Percentiles rank a stretch among this genome's conserved stretches.
Conservation (phyloP, 2,888 invertebrate genomes). For the Laothoe populi region DNA sequence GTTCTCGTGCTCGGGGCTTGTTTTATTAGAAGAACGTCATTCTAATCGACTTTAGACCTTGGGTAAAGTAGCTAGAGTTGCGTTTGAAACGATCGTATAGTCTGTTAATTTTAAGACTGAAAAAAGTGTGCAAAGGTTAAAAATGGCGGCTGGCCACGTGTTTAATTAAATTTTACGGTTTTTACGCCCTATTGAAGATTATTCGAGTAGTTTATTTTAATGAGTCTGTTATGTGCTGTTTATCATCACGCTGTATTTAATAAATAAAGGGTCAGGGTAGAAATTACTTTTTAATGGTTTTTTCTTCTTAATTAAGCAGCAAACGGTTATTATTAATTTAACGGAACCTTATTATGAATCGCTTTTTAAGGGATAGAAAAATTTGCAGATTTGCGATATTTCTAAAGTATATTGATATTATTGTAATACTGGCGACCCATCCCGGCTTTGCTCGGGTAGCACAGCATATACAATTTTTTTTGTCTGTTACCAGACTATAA, state of each 20-base stretch:
- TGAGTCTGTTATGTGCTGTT: neutral
- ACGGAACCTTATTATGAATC: too few relatives aligned
- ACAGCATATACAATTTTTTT: too few relatives aligned
- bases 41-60: constrained; percentile 44
- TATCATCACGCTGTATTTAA: constrained; percentile 3
- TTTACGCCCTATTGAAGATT: constrained; percentile 13
- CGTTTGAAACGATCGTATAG: constrained; percentile 30
- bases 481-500: too few relatives aligned
- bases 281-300: neutral
- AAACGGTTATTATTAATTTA: neutral
- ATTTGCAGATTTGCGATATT: too few relatives aligned
- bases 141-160: constrained; percentile 31
- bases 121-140: constrained; percentile 36
- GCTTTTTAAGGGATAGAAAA: too few relatives aligned
- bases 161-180: constrained; percentile 39
- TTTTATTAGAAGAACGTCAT: constrained; percentile 50
- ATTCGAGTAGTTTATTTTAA: constrained; percentile 22
- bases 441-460: too few relatives aligned
- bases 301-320: neutral
- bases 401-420: too few relatives aligned
- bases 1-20: constrained; percentile 56
- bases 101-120: constrained; percentile 41
- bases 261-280: neutral
- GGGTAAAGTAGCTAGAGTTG: constrained; percentile 31
- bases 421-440: too few relatives aligned